Evolutionary conservation across 92 coral and sea anemone genomes (phyloP), one percentile per base, ranked within the genome.

Genomic region (Bergia puertoricense): DNA sequence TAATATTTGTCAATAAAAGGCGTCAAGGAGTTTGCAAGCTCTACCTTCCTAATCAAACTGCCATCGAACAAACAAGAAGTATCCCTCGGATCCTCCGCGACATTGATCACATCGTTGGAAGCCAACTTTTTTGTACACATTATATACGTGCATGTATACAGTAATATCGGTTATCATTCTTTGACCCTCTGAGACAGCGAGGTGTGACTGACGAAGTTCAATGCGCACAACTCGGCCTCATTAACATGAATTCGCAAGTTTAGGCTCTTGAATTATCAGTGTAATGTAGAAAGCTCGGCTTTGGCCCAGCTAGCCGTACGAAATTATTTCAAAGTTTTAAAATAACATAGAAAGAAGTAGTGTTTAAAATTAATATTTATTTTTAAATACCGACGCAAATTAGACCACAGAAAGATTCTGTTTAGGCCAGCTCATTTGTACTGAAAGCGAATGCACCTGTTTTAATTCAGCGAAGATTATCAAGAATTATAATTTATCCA

Each of bases 371-470:
- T 20, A 62, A 62, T 20, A 44, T 45, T 44, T 77, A 77, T n/a
- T n/a, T 75, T 77, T 15, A 77, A 77, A 40, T 77, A 76, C 7
- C 4, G 59, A 40, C 57, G 56, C 81, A 76, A 76, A 76, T 43
- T 76, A 43, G 30, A 77, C 81, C 51, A 77, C 36, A 77, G 81
- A 77, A 43, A 30, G 8, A 77, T 45, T 77, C 37, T 43, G 54
- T 20, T 43, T 44, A 9, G 69, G 69, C 69, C n/a, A 62, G 30
- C 69, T 62, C 30, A 7, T 62, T 62, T 18, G 69, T 62, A 18
- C 23, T 22, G 30, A 62, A 22, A 20, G 69, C 0, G 30, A 62
- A 22, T 62, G 69, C 69, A 62, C 69, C 69, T 62, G 69, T 62
- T 62, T 16, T 54, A 54, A 11, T 54, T 16, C 69, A 18, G 23